phyloP scores from a whole-genome alignment of 2,113 vertebrate species.

The Anthoscopus minutus region DNA sequence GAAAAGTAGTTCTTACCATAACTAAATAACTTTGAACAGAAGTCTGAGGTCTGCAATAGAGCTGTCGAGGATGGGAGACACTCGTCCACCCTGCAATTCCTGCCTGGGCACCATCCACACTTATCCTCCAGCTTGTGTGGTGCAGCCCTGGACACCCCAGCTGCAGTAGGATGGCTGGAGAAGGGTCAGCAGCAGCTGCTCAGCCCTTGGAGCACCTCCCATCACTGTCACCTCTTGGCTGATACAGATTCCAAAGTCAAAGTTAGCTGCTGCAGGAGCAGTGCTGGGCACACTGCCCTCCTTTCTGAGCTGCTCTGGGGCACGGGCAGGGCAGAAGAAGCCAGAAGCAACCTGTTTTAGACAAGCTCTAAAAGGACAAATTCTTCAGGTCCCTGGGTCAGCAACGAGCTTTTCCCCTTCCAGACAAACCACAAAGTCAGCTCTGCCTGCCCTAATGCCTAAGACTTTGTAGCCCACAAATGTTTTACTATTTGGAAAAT shows the following conservation, averaged over 20 bases:
- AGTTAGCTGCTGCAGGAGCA: neutral
- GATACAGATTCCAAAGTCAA: rapidly evolving
- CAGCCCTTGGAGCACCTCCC: neutral
- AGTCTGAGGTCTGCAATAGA: neutral
- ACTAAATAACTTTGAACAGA: neutral
- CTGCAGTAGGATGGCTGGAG: rapidly evolving
- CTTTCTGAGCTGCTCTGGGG: neutral
- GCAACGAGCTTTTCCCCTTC: neutral
- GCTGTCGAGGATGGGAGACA: neutral
- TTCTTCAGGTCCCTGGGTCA: neutral
- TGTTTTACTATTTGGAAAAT: neutral
- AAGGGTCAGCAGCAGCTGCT: neutral
- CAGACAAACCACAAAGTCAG: rapidly evolving
- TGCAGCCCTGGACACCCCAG: neutral
- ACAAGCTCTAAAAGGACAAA: neutral
- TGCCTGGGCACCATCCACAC: rapidly evolving
- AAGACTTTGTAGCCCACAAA: neutral
- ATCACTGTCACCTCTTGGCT: neutral
- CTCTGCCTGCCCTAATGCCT: neutral
- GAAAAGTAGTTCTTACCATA: neutral
- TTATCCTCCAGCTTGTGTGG: neutral
- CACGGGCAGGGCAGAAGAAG: neutral
- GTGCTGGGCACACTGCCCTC: neutral
- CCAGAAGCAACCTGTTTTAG: neutral
- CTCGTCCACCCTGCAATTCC: rapidly evolving